Base-by-base conservation (phyloP, 2,113 vertebrate genomes). In the Psilopsiagon aurifrons region DNA sequence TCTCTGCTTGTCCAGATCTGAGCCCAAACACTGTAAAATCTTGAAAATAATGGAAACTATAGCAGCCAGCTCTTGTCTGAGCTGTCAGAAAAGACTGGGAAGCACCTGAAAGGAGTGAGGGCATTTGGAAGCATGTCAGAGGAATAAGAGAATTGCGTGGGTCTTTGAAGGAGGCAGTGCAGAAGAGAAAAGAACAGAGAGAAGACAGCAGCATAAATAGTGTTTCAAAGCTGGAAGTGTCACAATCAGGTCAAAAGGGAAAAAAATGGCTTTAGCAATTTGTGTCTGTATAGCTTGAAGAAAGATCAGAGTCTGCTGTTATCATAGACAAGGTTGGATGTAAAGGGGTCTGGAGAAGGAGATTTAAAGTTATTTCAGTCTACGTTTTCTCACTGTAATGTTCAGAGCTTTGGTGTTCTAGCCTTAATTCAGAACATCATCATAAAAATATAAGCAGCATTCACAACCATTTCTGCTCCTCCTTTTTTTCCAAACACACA, bases 51-150 rank as follows among this genome's bases (percentile, higher is more conserved):
- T 68, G 88, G 41, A 25, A 86, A 70, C 41, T 82, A 39, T 17
- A 70, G 0, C 10, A 90, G 39, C 17, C 79, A 70, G 39, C 35
- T 83, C 49, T 59, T 27, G 0, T 62, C 51, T 84, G 55, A 81
- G 29, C 64, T 68, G 86, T 74, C 86, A 88, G 59, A 90, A 90
- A 88, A 92, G 37, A 80, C 2, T 6, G 19, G 76, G 83, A 94
- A 93, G 49, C n/a, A 86, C 73, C 92, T 91, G 92, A 81, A 77
- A 94, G 20, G 80, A 86, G 46, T 55, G 29, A 96, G 51, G 68
- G 51, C 35, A 91, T 59, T 81, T 92, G 88, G 91, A 95, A 83
- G 23, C 31, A 46, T 90, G 76, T 83, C 83, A 88, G 68, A 86
- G 52, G 75, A 94, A 83, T 39, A 76, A 83, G 41, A 82, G 37